phyloP scores from a whole-genome alignment of 2,888 invertebrate genomes.

The Shargacucullia verbasci region DNA sequence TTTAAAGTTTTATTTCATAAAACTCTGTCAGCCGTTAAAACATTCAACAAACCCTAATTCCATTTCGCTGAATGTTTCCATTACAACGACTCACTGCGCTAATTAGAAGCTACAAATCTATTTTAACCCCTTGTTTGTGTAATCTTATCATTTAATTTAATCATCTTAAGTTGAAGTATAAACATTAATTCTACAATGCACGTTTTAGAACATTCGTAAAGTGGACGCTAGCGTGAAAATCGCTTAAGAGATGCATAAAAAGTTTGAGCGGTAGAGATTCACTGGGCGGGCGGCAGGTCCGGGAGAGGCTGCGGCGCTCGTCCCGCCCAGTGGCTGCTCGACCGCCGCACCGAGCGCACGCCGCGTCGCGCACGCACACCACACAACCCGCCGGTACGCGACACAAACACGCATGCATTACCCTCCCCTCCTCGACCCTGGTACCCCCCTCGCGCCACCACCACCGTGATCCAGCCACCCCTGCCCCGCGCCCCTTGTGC shows the following conservation, averaged over 20 bases:
- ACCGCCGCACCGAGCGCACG: constrained; percentile 86
- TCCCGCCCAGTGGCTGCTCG: constrained; percentile 82
- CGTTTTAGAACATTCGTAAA: constrained; percentile 18
- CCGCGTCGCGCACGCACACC: constrained; percentile 78
- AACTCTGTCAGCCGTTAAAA: constrained; percentile 32
- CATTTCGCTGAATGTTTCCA: constrained; percentile 50
- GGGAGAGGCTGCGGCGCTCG: constrained; percentile 76
- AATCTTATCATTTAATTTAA: constrained; percentile 13
- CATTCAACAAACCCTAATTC: constrained; percentile 46
- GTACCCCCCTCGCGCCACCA: constrained; percentile 22
- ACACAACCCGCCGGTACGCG: constrained; percentile 86
- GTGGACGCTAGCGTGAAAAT: constrained; percentile 27
- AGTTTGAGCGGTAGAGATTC: constrained; percentile 65
- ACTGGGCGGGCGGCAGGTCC: constrained; percentile 74
- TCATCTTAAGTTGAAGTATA: not conserved
- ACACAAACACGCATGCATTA: constrained; percentile 76
- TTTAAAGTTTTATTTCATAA: constrained; percentile 23
- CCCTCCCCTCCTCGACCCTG: constrained; percentile 48
- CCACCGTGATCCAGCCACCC: constrained; percentile 23
- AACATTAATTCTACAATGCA: constrained; percentile 13
- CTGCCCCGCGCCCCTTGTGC: constrained; percentile 35
- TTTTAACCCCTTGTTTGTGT: constrained; percentile 30
- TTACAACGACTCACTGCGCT: constrained; percentile 38
- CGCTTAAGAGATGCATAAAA: constrained; percentile 67
- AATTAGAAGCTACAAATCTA: constrained; percentile 28